Conservation (phyloP, 2,797 vertebrate species). For the Gambusia yucatana region DNA sequence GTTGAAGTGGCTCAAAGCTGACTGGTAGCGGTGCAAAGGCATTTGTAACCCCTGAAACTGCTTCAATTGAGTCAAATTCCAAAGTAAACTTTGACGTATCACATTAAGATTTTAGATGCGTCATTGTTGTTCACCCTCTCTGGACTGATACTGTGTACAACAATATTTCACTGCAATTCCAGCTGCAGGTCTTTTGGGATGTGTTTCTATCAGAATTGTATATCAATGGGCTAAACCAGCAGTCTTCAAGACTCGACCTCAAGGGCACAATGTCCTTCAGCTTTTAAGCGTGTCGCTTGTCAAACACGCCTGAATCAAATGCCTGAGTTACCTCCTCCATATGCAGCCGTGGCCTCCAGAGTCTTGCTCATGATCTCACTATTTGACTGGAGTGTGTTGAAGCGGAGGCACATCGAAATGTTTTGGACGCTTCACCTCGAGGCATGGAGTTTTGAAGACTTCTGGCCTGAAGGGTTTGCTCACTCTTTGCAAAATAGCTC, state of each 20-base stretch:
- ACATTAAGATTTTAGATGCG: not conserved
- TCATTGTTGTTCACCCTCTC: not conserved
- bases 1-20: conserved; percentile 28
- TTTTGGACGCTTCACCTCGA: too few species aligned
- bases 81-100: not conserved
- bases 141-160: not conserved
- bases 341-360: too few species aligned
- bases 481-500: not conserved
- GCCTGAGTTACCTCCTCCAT: too few species aligned
- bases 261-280: too few species aligned
- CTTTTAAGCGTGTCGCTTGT: too few species aligned
- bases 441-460: too few species aligned
- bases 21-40: not conserved
- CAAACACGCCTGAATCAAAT: too few species aligned
- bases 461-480: not conserved
- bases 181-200: not conserved
- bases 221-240: not conserved
- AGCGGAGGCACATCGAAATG: too few species aligned
- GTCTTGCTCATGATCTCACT: too few species aligned
- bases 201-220: not conserved
- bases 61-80: not conserved
- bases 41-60: not conserved
- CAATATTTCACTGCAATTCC: not conserved
- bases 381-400: too few species aligned
- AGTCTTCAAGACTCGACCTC: too few species aligned